These are phyloP conservation scores for Brachionus manjavacas DNA, from an alignment of 1,140 invertebrate genomes.

Conservation along the genomic window DNA sequence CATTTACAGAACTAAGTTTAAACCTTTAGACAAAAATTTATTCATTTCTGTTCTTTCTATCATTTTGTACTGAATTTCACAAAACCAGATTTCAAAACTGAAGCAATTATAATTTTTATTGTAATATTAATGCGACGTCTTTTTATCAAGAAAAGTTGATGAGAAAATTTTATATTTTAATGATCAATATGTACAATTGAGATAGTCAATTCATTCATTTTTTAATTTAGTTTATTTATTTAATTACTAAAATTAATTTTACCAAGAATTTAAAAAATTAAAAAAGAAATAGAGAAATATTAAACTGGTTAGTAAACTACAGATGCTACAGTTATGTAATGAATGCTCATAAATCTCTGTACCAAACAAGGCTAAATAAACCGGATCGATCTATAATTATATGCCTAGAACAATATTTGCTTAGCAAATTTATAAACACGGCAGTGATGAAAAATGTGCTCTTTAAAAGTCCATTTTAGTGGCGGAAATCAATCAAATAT, in stretches of 20 bases:
- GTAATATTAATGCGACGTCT: no score
- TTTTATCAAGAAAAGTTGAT: no score
- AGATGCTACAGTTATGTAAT: background rate
- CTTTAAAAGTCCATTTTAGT: background rate
- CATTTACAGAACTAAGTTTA: no score
- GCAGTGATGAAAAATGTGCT: background rate
- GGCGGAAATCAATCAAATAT: background rate
- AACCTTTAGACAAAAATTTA: no score
- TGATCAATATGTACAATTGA: no score
- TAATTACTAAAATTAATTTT: background rate
- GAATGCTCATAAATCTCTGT: background rate
- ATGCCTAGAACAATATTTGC: background rate
- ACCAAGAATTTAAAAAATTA: background rate
- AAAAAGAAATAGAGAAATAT: background rate
- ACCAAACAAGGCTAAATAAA: background rate
- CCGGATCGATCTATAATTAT: background rate
- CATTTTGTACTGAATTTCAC: no score
- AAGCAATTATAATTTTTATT: no score
- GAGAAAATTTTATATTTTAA: no score
- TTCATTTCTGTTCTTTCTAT: no score
- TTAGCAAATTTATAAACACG: background rate
- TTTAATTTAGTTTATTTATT: no score
- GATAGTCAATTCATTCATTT: no score
- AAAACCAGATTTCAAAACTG: no score
- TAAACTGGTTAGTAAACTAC: background rate